Evolutionary conservation across 1,140 invertebrate species (phyloP).

Genomic region (Orius insidiosus): DNA sequence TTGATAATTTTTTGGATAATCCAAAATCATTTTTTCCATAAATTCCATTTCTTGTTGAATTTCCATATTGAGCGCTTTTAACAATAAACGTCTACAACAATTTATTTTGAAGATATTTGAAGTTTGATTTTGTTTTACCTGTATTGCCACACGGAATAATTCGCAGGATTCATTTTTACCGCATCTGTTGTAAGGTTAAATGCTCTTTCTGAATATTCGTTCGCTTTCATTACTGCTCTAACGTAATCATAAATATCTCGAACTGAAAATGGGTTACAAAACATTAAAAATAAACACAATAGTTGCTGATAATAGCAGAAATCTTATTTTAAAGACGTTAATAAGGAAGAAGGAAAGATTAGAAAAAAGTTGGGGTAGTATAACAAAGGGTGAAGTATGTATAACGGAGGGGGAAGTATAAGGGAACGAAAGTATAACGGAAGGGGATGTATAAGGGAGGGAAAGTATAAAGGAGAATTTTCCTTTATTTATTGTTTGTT

Average conservation of each 20-base stretch:
- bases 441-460: no score
- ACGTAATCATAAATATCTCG: slow-evolving; percentile 91
- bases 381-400: no score
- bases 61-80: slow-evolving; percentile 62
- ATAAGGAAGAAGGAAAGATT: no score
- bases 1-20: slow-evolving; percentile 97
- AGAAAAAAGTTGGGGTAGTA: no score
- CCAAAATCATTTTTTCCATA: slow-evolving; percentile 62
- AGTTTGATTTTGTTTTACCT: slow-evolving; percentile 29
- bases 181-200: slow-evolving; percentile 78
- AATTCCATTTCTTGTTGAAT: slow-evolving; percentile 70
- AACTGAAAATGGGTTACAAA: no score
- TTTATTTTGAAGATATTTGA: slow-evolving; percentile 3
- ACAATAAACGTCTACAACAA: slow-evolving; percentile 57
- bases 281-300: no score
- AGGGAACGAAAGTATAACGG: no score
- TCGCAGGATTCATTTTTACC: slow-evolving; percentile 83
- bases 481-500: no score
- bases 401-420: no score
- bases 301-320: no score
- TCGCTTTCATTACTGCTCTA: slow-evolving; percentile 63
- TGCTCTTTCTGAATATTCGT: slow-evolving; percentile 80
- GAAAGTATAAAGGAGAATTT: no score
- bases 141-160: slow-evolving; percentile 97
- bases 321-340: no score